Evolutionary conservation across 2,888 invertebrate species (phyloP).

Genomic region (Arctia plantaginis): DNA sequence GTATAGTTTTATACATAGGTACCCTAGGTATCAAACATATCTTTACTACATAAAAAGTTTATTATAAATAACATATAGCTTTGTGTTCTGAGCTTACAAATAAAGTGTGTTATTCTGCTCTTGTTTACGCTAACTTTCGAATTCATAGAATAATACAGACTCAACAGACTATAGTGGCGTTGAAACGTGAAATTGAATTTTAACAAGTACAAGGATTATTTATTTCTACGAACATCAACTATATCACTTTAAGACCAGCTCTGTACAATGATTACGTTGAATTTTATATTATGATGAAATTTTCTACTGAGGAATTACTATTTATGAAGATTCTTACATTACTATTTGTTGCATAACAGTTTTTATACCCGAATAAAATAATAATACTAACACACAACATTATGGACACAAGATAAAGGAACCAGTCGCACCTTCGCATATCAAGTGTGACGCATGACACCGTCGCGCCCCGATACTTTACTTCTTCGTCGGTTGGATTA

Average conservation of each 20-base stretch:
- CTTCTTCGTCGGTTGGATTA: too few species aligned
- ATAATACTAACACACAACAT: too few species aligned
- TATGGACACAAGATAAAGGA: too few species aligned
- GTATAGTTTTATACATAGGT: too few species aligned
- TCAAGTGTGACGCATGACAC: too few species aligned
- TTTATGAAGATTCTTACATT: background rate
- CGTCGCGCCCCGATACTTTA: background rate
- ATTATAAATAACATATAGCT: background rate
- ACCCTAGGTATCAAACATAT: background rate
- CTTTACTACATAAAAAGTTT: background rate
- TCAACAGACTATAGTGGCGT: constrained; percentile 21
- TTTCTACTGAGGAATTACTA: background rate
- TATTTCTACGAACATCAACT: constrained; percentile 19
- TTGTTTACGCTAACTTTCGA: constrained; percentile 25
- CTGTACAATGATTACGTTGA: constrained; percentile 10
- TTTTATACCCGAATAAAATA: too few species aligned
- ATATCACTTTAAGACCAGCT: constrained; percentile 13
- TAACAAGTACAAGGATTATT: constrained; percentile 24
- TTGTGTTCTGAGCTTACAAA: background rate
- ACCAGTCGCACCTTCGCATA: too few species aligned
- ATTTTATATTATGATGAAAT: constrained; percentile 10
- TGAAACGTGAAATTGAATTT: constrained; percentile 41
- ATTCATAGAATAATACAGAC: constrained; percentile 31
- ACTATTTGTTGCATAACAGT: background rate
- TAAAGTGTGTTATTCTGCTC: constrained; percentile 11